Evolutionary conservation across 2,797 vertebrate species (phyloP), one percentile per base, ranked within the genome.

Genomic region (Pangasius macronema): DNA sequence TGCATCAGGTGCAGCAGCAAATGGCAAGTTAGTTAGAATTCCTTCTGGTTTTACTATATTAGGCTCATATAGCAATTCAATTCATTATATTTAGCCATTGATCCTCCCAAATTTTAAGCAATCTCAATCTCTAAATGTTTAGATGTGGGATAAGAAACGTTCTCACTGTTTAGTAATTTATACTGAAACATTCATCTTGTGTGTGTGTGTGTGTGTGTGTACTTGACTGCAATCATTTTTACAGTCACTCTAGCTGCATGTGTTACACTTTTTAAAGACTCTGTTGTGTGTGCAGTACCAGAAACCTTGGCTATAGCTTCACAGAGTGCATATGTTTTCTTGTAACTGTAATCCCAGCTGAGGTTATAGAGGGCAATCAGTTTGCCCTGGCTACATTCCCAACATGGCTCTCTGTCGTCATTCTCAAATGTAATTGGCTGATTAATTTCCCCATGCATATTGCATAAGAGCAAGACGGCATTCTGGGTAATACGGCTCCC

Each of bases 371-470:
- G 46, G n/a, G 18, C 63, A 82, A 76, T 30, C 81, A 18, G 46
- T 53, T 76, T 13, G 24, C 16, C 8, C 76, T 59, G 77, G 33
- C 53, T 59, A 57, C 77, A 39, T 80, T 85, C 59, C 72, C 36
- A 67, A n/a, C 68, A 82, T 87, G 72, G 30, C 76, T 36, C 76
- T 36, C 51, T 42, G 46, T 87, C 68, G 55, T 70, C 68, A 76
- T 82, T 75, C 83, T 82, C 86, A 53, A 68, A 83, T 61, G 70
- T 87, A 87, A 89, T 65, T 76, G 79, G 57, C 84, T 80, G 88
- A 89, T 87, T 83, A 85, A 87, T 65, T 76, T 83, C 51, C 20
- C 80, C 88, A 87, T 89, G 70, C 63, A 89, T 89, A 61, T 85
- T 87, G 59, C 77, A 87, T 88, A 83, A 80, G 72, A 79, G 61